phyloP scores from a whole-genome alignment of 1,140 invertebrate genomes.

The Drosophila pectinifera region DNA sequence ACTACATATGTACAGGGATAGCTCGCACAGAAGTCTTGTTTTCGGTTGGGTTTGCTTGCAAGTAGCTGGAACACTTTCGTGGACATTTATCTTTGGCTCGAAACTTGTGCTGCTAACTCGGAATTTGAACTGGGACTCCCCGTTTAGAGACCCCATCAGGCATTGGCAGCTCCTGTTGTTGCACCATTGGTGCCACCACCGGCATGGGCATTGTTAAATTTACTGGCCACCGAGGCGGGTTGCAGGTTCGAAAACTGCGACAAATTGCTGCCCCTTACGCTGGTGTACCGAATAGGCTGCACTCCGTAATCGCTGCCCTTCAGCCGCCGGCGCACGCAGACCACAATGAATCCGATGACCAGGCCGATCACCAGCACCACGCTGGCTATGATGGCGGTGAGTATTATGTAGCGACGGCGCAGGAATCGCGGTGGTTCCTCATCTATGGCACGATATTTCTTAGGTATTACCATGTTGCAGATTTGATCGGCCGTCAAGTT shows the following conservation, averaged over 20 bases:
- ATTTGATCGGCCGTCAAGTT: slow-evolving; percentile 70
- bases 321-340: slow-evolving; percentile 69
- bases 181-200: slow-evolving; percentile 5
- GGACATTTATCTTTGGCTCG: slow-evolving; percentile 72
- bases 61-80: slow-evolving; percentile 61
- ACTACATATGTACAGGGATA: slow-evolving; percentile 54
- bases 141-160: slow-evolving; percentile 31
- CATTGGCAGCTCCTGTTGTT: slow-evolving; percentile 52
- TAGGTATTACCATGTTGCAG: slow-evolving; percentile 74
- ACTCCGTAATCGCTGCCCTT: slow-evolving; percentile 80
- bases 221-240: slow-evolving; percentile 63
- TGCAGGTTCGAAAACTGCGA: slow-evolving; percentile 74
- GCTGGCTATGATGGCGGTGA: slow-evolving; percentile 75
- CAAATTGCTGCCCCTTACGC: slow-evolving; percentile 79
- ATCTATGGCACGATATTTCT: slow-evolving; percentile 68
- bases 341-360: slow-evolving; percentile 76
- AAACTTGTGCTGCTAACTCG: slow-evolving; percentile 45
- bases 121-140: slow-evolving; percentile 4
- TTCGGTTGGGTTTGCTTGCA: slow-evolving; percentile 14
- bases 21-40: slow-evolving; percentile 57
- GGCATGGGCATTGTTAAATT: slow-evolving; percentile 57
- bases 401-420: slow-evolving; percentile 74
- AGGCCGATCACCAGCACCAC: slow-evolving; percentile 76
- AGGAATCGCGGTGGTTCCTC: slow-evolving; percentile 80
- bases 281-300: slow-evolving; percentile 82